Percentiles rank a stretch among this genome's conserved stretches.
phyloP scores from a whole-genome alignment of 2,888 invertebrate species.

The Coelopa pilipes region DNA sequence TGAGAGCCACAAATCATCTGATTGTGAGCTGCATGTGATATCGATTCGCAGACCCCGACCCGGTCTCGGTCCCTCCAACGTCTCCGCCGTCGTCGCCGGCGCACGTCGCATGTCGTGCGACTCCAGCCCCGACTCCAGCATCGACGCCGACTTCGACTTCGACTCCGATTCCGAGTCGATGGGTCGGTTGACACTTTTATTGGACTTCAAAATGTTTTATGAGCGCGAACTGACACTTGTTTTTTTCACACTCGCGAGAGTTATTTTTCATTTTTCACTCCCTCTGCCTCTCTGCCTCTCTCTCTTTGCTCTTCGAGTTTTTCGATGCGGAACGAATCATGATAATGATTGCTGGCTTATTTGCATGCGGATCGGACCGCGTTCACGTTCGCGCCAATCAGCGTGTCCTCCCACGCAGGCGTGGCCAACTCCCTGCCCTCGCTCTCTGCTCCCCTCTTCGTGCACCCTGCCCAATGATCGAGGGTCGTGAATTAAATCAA shows the following conservation, averaged over 20 bases:
- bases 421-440: not conserved
- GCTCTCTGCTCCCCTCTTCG: too few species aligned
- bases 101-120: slow-evolving; percentile 8
- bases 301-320: not conserved
- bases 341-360: slow-evolving; percentile 41
- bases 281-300: too few species aligned
- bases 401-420: slow-evolving; percentile 59
- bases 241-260: too few species aligned
- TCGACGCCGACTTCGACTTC: not conserved
- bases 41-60: not conserved
- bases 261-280: too few species aligned
- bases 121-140: not conserved
- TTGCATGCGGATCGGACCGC: slow-evolving; percentile 17
- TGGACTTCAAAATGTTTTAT: slow-evolving; percentile 66
- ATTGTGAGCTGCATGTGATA: slow-evolving; percentile 22
- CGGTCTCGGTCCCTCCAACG: too few species aligned
- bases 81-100: not conserved
- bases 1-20: slow-evolving; percentile 28
- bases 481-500: slow-evolving; percentile 11
- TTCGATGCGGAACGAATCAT: slow-evolving; percentile 36
- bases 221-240: slow-evolving; percentile 48
- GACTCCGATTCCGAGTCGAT: slow-evolving; percentile 13
- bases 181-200: slow-evolving; percentile 62
- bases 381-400: slow-evolving; percentile 53
- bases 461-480: not conserved